Evolutionary conservation across 1,140 invertebrate species (phyloP).

Genomic region (Aphaenogaster ashmeadi): DNA sequence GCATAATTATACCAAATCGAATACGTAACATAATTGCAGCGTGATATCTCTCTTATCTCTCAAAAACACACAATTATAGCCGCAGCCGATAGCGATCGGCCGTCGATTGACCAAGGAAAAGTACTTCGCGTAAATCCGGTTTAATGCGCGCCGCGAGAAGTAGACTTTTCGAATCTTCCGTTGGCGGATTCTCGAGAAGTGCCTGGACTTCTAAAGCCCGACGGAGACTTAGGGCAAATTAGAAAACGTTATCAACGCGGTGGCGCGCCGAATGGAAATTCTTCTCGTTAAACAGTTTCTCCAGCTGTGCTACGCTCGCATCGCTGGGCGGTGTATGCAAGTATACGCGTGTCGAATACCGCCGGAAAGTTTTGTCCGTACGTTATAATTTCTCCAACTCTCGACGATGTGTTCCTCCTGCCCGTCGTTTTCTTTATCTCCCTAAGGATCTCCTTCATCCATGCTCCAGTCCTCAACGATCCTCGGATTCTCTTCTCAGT

Average conservation of each 20-base stretch:
- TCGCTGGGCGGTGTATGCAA: background rate
- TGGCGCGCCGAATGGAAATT: conserved; percentile 49
- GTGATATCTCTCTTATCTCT: conserved; percentile 29
- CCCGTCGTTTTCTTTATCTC: conserved; percentile 4
- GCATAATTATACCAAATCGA: background rate
- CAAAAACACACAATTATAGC: conserved; percentile 28
- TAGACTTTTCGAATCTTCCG: conserved; percentile 46
- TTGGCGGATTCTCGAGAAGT: conserved; percentile 16
- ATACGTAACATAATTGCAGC: conserved; percentile 15
- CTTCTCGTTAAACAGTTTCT: conserved; percentile 45
- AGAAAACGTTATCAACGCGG: conserved; percentile 67
- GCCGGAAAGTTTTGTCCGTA: conserved; percentile 10
- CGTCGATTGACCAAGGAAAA: conserved; percentile 35
- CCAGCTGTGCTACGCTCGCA: conserved; percentile 8
- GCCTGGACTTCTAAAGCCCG: conserved; percentile 32
- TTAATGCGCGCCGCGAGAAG: conserved; percentile 40
- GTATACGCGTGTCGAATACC: conserved; percentile 7
- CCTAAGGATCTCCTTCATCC: background rate
- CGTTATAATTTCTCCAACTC: conserved; percentile 27
- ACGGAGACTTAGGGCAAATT: conserved; percentile 60
- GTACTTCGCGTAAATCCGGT: conserved; percentile 44
- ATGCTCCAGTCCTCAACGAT: background rate
- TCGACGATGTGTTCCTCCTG: background rate
- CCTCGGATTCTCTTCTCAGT: background rate
- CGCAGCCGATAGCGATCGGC: conserved; percentile 35